Base-by-base conservation (phyloP, 2,888 invertebrate genomes). In the Flexamia atlantica region DNA sequence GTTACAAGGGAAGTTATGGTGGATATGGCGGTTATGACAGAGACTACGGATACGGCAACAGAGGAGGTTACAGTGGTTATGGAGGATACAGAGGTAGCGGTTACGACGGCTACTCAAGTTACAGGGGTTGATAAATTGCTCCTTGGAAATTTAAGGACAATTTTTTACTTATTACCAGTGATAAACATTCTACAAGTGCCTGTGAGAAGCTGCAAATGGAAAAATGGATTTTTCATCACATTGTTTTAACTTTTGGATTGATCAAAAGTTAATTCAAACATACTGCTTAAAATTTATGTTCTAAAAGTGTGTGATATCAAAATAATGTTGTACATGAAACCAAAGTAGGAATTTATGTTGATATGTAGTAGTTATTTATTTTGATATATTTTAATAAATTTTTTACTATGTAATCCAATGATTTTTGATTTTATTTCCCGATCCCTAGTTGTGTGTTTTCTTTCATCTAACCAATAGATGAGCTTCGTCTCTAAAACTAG, bases 271-370 rank as follows among this genome's bases (percentile, higher is more conserved):
- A 50, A 5, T 17, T 50, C 17, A 50, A 3, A 17, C 14, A 50
- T 17, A 36, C 5, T 9, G 36, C 9, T n/a, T n/a, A 17, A 50
- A 50, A 50, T n/a, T 50, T 14, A n/a, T 50, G 5, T n/a, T 50
- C 9, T 57, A 23, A 3, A 57, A 23, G 57, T 57, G 57, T 64
- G 30, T 28, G 30, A 64, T 7, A 57, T 46, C 46, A 53, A 53
- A 53, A 53, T 23, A 23, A 4, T 46, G 46, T 36, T 36, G n/a
- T 46, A 46, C 2, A 20, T 53, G 2, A 20, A 30, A 64, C 64
- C 64, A 64, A 64, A 64, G 64, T 64, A 14, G 4, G 14, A 64
- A 64, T 9, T 30, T 64, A 30, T 64, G 64, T 64, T 53, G 46
- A 46, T 46, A 17, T 28, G 7, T 20, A 12, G 64, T 64, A 30